Percentiles rank a stretch among this genome's conserved stretches.
Evolutionary conservation across 2,113 vertebrate genomes (phyloP).

Genomic region (Channa maculata): DNA sequence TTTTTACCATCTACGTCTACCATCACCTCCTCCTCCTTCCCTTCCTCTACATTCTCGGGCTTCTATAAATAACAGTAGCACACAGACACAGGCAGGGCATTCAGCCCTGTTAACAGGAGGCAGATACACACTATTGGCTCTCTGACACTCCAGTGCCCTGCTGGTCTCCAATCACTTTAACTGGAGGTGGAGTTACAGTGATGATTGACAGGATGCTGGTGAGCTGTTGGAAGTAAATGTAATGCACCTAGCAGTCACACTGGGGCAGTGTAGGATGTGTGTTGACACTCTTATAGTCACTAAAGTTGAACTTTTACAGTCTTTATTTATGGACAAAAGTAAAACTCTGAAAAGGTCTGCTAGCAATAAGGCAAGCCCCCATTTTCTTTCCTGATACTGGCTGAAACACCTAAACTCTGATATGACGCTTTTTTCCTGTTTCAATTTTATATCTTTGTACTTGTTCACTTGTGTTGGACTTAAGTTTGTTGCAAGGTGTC

Average conservation of each 20-base stretch:
- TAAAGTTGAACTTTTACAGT: not conserved
- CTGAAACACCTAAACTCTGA: not conserved
- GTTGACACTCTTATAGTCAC: constrained; percentile 1
- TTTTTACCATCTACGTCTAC: not conserved
- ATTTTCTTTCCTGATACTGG: not conserved
- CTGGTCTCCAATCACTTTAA: constrained; percentile 63
- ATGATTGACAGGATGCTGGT: constrained; percentile 30
- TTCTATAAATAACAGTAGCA: constrained; percentile 76
- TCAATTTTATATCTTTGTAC: not conserved
- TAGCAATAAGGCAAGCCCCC: not conserved
- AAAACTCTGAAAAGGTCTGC: not conserved
- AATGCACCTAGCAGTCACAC: constrained; percentile 44
- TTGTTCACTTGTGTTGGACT: too few relatives aligned
- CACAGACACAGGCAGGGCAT: constrained; percentile 49
- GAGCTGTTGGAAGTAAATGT: not conserved
- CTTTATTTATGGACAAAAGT: not conserved
- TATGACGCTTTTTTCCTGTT: too few relatives aligned
- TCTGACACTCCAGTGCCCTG: constrained; percentile 22
- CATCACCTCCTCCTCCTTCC: not conserved
- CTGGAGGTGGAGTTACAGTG: constrained; percentile 37
- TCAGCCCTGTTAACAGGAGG: constrained; percentile 76
- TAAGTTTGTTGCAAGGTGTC: too few relatives aligned
- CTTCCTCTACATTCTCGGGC: constrained; percentile 32
- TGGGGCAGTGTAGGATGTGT: constrained; percentile 51
- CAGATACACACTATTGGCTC: constrained; percentile 74